Evolutionary conservation across 2,888 invertebrate genomes (phyloP).

Genomic region (Brachyptera risi): DNA sequence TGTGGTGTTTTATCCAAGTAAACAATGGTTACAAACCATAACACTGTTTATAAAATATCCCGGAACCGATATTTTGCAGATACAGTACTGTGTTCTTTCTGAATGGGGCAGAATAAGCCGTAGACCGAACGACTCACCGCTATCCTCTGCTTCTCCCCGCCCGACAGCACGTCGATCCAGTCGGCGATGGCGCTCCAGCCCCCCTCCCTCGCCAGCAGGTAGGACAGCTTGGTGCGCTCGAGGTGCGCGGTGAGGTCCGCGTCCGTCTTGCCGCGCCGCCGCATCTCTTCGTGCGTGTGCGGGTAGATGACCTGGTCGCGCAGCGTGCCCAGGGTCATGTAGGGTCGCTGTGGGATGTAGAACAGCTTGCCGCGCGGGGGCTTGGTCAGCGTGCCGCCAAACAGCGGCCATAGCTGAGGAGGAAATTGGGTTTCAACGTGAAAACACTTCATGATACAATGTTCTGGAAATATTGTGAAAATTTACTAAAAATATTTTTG

Average conservation of each 20-base stretch:
- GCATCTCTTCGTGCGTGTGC: slow-evolving; percentile 62
- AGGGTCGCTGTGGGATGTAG: slow-evolving; percentile 95
- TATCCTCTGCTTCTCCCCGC: slow-evolving; percentile 97
- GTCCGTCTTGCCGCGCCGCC: slow-evolving; percentile 62
- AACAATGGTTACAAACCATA: too few relatives aligned
- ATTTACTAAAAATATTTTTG: too few relatives aligned
- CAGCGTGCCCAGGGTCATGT: slow-evolving; percentile 94
- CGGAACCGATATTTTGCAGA: too few relatives aligned
- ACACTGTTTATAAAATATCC: too few relatives aligned
- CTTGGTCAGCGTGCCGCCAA: slow-evolving; percentile 90
- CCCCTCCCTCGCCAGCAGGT: slow-evolving; percentile 78
- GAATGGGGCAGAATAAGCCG: background rate
- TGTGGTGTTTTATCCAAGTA: too few relatives aligned
- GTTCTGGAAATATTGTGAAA: too few relatives aligned
- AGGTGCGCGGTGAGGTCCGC: slow-evolving; percentile 70
- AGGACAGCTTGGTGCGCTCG: slow-evolving; percentile 77
- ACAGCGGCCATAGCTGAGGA: slow-evolving; percentile 93
- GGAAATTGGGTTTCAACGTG: too few relatives aligned
- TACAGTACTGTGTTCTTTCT: background rate
- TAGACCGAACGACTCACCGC: slow-evolving; percentile 57
- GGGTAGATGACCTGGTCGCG: slow-evolving; percentile 96
- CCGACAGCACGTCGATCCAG: slow-evolving; percentile 98
- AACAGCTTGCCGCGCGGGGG: slow-evolving; percentile 94
- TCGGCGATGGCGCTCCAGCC: slow-evolving; percentile 92
- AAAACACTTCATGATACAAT: too few relatives aligned